These are phyloP conservation scores for Telmatochromis sp. DNA, from an alignment of 2,113 vertebrate genomes.

Conservation along the genomic window DNA sequence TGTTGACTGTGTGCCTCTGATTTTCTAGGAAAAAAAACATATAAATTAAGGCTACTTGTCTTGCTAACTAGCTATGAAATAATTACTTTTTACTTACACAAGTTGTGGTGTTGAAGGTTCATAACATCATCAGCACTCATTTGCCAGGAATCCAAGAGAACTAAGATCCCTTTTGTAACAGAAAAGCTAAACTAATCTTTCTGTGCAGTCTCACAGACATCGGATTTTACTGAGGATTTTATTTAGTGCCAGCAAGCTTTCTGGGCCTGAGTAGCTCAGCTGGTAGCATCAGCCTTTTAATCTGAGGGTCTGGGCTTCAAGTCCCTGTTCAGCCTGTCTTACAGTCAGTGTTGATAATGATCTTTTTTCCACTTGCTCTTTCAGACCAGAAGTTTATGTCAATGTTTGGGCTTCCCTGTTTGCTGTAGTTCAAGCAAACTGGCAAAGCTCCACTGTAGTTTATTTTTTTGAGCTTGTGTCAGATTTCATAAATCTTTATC, in stretches of 20 bases:
- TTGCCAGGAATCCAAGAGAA: neutral
- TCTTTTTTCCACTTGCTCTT: neutral
- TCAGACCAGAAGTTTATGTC: neutral
- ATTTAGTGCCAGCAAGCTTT: neutral
- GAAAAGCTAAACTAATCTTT: neutral
- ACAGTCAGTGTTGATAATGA: neutral
- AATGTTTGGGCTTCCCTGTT: neutral
- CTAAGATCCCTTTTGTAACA: neutral
- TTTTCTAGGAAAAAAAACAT: neutral
- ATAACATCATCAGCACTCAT: neutral
- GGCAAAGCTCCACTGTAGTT: neutral
- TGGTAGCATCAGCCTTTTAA: neutral
- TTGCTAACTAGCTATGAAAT: neutral
- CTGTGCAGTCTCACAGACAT: neutral
- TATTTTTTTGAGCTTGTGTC: neutral
- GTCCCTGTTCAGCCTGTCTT: neutral
- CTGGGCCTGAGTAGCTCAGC: neutral
- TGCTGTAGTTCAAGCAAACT: neutral
- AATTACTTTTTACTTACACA: neutral
- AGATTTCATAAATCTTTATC: neutral
- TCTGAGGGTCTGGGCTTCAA: neutral
- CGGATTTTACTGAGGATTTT: neutral
- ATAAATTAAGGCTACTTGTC: neutral
- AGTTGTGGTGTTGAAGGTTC: neutral
- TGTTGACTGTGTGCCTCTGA: neutral